Evolutionary conservation across 1,140 invertebrate species (phyloP), one percentile per base, ranked within the genome.

Genomic region (Papilio aristodemus): DNA sequence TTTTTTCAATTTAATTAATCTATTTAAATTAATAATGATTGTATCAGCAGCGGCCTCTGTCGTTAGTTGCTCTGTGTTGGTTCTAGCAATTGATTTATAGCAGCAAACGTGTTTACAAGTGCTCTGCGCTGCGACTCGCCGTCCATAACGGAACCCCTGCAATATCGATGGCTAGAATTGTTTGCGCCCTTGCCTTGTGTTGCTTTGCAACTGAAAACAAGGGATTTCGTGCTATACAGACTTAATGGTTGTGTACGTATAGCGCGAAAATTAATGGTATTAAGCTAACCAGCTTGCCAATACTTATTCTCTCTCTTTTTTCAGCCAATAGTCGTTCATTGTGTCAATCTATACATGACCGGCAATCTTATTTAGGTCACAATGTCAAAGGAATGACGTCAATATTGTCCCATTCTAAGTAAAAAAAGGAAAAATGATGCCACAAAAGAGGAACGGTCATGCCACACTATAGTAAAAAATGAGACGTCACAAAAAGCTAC

Each of bases 111-210:
- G 39, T 66, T 50, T 43, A 64, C 63, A 66, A 22, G 63, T 46
- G 63, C 63, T 66, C 27, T 50, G 41, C 14, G 25, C 39, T 13
- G 22, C n/a, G 7, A 66, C 37, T 58, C n/a, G 43, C 54, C 7
- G 54, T 27, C 13, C 36, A 27, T 50, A 17, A 17, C 13, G 14
- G 7, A 59, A 22, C 6, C 39, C 17, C 11, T 64, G 38, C 22
- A 60, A 46, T 36, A 66, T 66, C 41, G 22, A 46, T 32, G n/a
- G 9, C 13, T n/a, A 6, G 5, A 62, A 62, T 62, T 43, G 63
- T 66, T 66, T 66, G 63, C 39, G 13, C 62, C 22, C 25, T 43
- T 11, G 14, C 62, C 17, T 38, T 36, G n/a, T 27, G 27, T 9
- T 41, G 8, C 57, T 32, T 58, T 58, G 57, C 32, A n/a, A 58